A percentile compares a stretch with the other conserved stretches of the same genome.
phyloP scores from a whole-genome alignment of 2,113 vertebrate genomes.

The Pelobates fuscus region DNA sequence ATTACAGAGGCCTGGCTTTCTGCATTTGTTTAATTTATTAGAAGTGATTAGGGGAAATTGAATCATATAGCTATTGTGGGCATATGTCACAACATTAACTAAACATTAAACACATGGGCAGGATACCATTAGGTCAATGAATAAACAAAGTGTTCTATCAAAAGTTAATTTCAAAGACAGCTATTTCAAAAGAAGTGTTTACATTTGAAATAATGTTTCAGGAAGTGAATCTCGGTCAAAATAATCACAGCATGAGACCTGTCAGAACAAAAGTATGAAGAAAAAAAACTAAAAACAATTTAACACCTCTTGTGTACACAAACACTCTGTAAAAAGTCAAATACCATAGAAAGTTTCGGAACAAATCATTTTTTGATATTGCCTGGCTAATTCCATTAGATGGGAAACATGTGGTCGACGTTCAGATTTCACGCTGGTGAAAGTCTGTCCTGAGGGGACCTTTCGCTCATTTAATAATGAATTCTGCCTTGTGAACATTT shows the following conservation, averaged over 20 bases:
- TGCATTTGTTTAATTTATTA: no score
- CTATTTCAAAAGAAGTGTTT: constrained; percentile 17
- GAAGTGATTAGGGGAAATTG: no score
- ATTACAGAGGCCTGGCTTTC: no score
- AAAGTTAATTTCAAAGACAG: constrained; percentile 6
- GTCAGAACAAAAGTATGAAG: constrained; percentile 59
- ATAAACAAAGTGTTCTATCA: not conserved
- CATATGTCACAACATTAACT: no score
- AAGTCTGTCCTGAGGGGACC: constrained; percentile 63
- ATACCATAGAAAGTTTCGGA: constrained; percentile 64
- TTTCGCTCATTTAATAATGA: constrained; percentile 73
- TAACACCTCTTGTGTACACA: constrained; percentile 66
- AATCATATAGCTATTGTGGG: no score
- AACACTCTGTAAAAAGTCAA: constrained; percentile 69
- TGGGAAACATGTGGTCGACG: constrained; percentile 68
- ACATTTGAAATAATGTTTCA: constrained; percentile 27
- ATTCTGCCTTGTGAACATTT: constrained; percentile 67
- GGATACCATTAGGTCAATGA: not conserved
- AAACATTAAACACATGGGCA: no score
- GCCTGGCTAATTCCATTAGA: constrained; percentile 70
- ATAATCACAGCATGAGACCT: constrained; percentile 56
- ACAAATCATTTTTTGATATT: constrained; percentile 63
- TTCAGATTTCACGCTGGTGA: no score
- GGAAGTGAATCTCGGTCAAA: constrained; percentile 34
- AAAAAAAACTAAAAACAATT: constrained; percentile 68